Evolutionary conservation across 1,140 invertebrate species (phyloP), one percentile per base, ranked within the genome.

Genomic region (Chlorops oryzae): DNA sequence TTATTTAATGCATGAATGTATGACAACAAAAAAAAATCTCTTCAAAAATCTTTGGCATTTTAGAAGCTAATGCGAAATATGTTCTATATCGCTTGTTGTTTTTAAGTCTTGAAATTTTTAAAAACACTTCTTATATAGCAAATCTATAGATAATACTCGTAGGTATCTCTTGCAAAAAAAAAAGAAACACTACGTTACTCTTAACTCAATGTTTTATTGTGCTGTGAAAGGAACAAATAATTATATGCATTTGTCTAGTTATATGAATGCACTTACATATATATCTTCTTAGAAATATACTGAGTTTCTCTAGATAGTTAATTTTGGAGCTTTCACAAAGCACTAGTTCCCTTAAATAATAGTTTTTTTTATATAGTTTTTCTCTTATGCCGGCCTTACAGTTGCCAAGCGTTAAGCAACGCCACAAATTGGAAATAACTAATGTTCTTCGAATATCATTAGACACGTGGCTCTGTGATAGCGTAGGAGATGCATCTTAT

Each of bases 161-260:
- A 39, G 41, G 28, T 39, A 41, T 22, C n/a, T n/a, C n/a, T n/a
- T n/a, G n/a, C n/a, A n/a, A n/a, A n/a, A n/a, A n/a, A n/a, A 39
- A 48, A 18, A 9, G 9, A 9, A 32, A 32, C 41, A 49, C 22
- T 25, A 34, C 27, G 15, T 41, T 39, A 25, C 27, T 17, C 27
- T 47, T 15, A 47, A 47, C 20, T 42, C 40, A 21, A 41, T 25
- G 10, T 38, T 39, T 32, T 49, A 42, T 28, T 39, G 47, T 39
- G 47, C 47, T 49, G 47, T 49, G 47, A 49, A 49, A 27, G 24
- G 41, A 49, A 49, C 41, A 37, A 49, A 49, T 49, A 49, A 49
- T 49, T 40, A 37, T 25, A 41, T 25, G 20, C 40, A 37, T 25
- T 49, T 25, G 20, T 48, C 24, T 48, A 48, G 34, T 34, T 39